A percentile compares a stretch with the other conserved stretches of the same genome.
These are phyloP conservation scores for Drosophila neocordata DNA, from an alignment of 1,140 invertebrate genomes.

Conservation along the genomic window DNA sequence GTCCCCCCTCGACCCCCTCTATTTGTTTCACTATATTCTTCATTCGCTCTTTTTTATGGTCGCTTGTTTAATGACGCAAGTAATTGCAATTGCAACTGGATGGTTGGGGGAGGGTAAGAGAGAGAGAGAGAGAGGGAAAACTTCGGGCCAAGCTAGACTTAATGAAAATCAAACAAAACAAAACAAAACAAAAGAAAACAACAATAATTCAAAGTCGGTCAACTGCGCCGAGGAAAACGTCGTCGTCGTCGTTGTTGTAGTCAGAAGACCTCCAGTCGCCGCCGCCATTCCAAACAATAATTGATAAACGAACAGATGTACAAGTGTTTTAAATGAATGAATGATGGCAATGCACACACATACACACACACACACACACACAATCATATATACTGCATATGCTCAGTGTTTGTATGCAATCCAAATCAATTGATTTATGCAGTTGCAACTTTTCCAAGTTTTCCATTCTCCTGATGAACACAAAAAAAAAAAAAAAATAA, in stretches of 20 bases:
- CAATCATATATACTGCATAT: neutral
- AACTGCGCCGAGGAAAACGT: slow-evolving; percentile 70
- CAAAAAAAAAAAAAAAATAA: neutral
- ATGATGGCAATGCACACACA: slow-evolving; percentile 23
- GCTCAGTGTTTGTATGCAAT: slow-evolving; percentile 32
- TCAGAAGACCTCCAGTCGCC: slow-evolving; percentile 40
- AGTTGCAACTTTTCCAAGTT: slow-evolving; percentile 41
- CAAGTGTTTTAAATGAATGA: slow-evolving; percentile 72
- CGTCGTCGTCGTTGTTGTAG: slow-evolving; percentile 15
- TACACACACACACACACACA: neutral
- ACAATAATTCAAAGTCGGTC: slow-evolving; percentile 76
- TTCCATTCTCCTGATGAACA: slow-evolving; percentile 22
- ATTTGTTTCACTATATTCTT: neutral
- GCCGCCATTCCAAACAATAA: slow-evolving; percentile 63
- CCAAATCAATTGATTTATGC: slow-evolving; percentile 79
- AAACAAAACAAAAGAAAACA: slow-evolving; percentile 37
- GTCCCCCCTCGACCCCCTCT: neutral
- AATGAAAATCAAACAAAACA: slow-evolving; percentile 75
- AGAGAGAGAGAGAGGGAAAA: slow-evolving; percentile 18
- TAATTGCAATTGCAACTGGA: slow-evolving; percentile 66
- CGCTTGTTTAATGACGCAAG: slow-evolving; percentile 72
- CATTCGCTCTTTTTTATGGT: slow-evolving; percentile 38
- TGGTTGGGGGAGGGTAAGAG: slow-evolving; percentile 29
- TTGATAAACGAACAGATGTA: slow-evolving; percentile 81
- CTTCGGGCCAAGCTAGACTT: slow-evolving; percentile 37